Evolutionary conservation across 2,888 invertebrate genomes (phyloP), one percentile per base, ranked within the genome.

Genomic region (Harpagoxenus sublaevis): DNA sequence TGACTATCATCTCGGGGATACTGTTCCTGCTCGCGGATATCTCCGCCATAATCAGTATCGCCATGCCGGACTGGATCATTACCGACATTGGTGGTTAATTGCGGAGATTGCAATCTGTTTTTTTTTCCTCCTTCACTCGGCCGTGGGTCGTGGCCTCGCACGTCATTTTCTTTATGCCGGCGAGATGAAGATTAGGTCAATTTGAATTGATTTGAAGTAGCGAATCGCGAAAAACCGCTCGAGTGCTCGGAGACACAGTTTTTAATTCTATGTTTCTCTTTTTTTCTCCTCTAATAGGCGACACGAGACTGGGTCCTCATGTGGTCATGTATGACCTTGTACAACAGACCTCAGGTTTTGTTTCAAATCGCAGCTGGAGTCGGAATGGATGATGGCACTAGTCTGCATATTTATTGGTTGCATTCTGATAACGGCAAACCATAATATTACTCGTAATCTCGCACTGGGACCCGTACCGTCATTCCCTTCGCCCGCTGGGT

Each of bases 1-100:
- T 99, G 93, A 98, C 98, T 42, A 96, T 98, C 88, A 98, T 99
- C 93, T 99, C 99, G 65, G 98, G 98, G 8, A 98, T 98, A 3
- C 95, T 99, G 77, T 99, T 99, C 95, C 97, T 98, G 96, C 97
- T 98, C 53, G 99, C 99, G 53, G 98, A 99, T 96, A 96, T 99
- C 75, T 99, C 99, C 96, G 99, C 99, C 6, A 98, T 99, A 88
- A 97, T 98, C 1, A 98, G 98, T 95, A 96, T 99, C 90, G 98
- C 98, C 48, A 97, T 99, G 97, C 99, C 99, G 65, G 98, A 99
- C 95, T 99, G 99, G 99, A 99, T 99, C 92, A 98, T 98, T 77
- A 98, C 99, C 1, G 98, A 98, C 95, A 98, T 98, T 93, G 99
- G 98, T 96, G 99, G 99, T 98, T n/a, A 96, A 93, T 90, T 73